Evolutionary conservation across 2,113 vertebrate genomes (phyloP).

Genomic region (Limanda limanda): DNA sequence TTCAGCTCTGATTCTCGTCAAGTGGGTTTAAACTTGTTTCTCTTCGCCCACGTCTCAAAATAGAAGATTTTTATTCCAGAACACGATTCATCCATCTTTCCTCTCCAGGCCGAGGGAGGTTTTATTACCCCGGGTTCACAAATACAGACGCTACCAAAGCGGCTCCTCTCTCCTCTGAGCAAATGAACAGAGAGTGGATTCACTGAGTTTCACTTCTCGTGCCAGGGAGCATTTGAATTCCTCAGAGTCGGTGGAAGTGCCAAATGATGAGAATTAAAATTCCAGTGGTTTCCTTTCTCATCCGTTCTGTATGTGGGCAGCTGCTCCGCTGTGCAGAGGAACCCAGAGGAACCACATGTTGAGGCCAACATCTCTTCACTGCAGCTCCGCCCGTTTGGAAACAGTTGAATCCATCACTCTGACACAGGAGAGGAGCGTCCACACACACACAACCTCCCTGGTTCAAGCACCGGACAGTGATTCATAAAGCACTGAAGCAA

Average conservation of each 20-base stretch:
- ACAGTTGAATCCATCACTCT: neutral
- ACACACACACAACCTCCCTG: too few species aligned
- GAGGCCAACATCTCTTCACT: neutral
- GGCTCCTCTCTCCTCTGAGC: neutral
- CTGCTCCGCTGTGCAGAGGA: neutral
- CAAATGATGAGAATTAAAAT: slow-evolving; percentile 20
- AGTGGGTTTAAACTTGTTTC: slow-evolving; percentile 28
- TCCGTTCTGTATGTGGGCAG: slow-evolving; percentile 35
- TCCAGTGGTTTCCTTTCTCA: slow-evolving; percentile 16
- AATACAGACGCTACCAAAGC: neutral
- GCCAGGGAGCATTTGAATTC: neutral
- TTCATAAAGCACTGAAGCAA: too few species aligned
- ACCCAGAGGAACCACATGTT: slow-evolving; percentile 2
- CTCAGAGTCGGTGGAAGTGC: neutral
- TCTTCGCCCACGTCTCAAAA: neutral
- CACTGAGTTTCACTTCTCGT: neutral
- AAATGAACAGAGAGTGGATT: neutral
- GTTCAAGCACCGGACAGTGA: too few species aligned
- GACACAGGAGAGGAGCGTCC: too few species aligned
- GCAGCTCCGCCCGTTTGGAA: neutral
- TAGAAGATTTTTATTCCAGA: slow-evolving; percentile 9
- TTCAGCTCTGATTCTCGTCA: slow-evolving; percentile 19
- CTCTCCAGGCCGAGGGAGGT: neutral
- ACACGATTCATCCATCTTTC: neutral
- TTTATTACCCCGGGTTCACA: neutral